Percentiles rank a stretch among this genome's conserved stretches.
These are phyloP conservation scores for Dynastes tityus DNA, from an alignment of 2,888 invertebrate species.

Conservation along the genomic window DNA sequence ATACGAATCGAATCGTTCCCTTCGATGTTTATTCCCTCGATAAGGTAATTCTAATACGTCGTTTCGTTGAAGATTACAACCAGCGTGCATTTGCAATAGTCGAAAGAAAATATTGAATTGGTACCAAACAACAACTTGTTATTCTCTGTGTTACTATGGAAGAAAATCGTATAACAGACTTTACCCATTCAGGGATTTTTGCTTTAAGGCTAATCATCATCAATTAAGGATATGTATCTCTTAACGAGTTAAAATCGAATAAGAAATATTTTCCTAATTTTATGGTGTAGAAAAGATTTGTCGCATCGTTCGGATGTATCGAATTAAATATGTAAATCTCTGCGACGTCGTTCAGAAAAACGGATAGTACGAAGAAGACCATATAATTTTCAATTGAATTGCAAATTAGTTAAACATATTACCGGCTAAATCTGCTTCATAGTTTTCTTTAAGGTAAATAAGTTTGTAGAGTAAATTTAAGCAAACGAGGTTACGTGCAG, in stretches of 20 bases:
- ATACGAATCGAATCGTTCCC: conserved; percentile 40
- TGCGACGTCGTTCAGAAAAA: conserved; percentile 35
- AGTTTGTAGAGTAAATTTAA: conserved; percentile 49
- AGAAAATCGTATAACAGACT: too few relatives aligned
- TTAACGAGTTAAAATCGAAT: too few relatives aligned
- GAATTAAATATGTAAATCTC: conserved; percentile 51
- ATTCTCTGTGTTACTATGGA: neutral
- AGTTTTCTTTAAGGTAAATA: conserved; percentile 50
- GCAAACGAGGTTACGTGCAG: conserved; percentile 43
- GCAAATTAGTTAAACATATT: conserved; percentile 52
- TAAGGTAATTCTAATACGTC: conserved; percentile 32
- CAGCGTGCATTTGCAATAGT: neutral
- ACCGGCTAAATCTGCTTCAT: conserved; percentile 50
- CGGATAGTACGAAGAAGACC: conserved; percentile 48
- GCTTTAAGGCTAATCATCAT: too few relatives aligned
- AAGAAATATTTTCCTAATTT: conserved; percentile 48
- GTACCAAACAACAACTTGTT: neutral
- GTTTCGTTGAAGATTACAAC: neutral
- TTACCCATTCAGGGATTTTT: too few relatives aligned
- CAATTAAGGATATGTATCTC: too few relatives aligned
- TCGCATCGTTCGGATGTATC: conserved; percentile 30
- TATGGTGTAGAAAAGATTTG: conserved; percentile 9
- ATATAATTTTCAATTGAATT: conserved; percentile 52
- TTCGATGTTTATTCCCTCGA: conserved; percentile 37
- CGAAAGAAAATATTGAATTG: too few relatives aligned